Base-by-base conservation (phyloP, 2,888 invertebrate species). In the Conops quadrifasciatus region DNA sequence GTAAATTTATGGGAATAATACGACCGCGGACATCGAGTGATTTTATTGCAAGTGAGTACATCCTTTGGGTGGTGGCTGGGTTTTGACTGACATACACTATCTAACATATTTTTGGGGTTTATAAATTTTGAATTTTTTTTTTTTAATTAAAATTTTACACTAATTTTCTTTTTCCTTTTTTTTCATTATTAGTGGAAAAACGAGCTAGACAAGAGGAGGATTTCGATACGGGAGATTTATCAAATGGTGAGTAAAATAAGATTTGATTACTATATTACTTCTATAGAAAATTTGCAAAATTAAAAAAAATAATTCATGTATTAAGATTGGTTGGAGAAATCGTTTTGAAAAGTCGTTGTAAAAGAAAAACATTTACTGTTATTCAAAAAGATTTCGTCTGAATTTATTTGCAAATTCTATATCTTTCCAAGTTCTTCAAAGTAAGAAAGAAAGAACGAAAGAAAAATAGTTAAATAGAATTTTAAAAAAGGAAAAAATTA, bases 1-100 rank as follows among this genome's bases (percentile, higher is more conserved):
- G 92, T 73, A 88, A 92, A 81, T 87, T 93, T 78, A 92, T 93
- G 89, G 93, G 92, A 78, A 88, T 90, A 78, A 87, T 86, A 73
- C 81, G 86, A 68, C 85, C 86, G 2, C 81, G 82, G 21, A 82
- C 83, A 3, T 80, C 78, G 66, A 81, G 80, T 67, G 82, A 83
- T 76, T 78, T 80, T 28, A 80, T 81, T 74, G 78, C 83, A 76
- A 80, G 82, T 83, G 64, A 78, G 82, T 77, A 26, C 0, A 43
- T 21, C 47, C n/a, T n/a, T n/a, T n/a, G n/a, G n/a, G n/a, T n/a
- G n/a, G n/a, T n/a, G n/a, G n/a, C n/a, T n/a, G n/a, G n/a, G n/a
- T n/a, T n/a, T n/a, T n/a, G n/a, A n/a, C n/a, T n/a, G n/a, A n/a
- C n/a, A n/a, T n/a, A n/a, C n/a, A n/a, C n/a, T n/a, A n/a, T n/a